Conservation (phyloP, 2,113 vertebrate species). For the Oncorhynchus nerka region DNA sequence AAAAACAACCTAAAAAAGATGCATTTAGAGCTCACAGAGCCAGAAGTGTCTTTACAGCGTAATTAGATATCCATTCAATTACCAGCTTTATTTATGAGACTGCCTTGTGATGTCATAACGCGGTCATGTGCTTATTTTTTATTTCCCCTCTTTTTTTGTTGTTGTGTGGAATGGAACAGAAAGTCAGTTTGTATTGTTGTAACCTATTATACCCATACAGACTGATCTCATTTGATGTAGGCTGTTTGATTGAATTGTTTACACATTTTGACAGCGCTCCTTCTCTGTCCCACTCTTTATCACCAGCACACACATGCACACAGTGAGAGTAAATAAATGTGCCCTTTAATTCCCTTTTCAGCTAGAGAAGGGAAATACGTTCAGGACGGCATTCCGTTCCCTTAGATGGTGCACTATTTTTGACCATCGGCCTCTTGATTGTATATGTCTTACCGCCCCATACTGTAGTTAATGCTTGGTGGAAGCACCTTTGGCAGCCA, state of each 20-base stretch:
- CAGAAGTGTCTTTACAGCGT: constrained; percentile 23
- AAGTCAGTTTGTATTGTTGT: background rate
- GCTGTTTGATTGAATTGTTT: background rate
- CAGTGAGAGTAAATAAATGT: background rate
- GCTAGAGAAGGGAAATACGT: constrained; percentile 68
- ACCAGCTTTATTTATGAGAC: constrained; percentile 30
- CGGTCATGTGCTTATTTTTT: background rate
- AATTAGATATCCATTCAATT: constrained; percentile 51
- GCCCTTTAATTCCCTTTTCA: constrained; percentile 84
- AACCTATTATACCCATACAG: background rate
- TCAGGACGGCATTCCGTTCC: background rate
- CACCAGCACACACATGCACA: background rate
- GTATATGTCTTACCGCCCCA: no score
- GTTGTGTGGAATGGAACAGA: background rate
- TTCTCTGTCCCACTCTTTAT: background rate
- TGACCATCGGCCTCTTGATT: no score
- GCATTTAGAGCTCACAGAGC: constrained; percentile 34
- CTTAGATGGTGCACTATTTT: no score
- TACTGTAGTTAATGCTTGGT: no score
- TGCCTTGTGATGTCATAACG: constrained; percentile 1
- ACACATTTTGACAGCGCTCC: background rate
- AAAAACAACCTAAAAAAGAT: constrained; percentile 31
- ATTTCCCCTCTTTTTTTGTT: background rate
- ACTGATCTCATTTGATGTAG: background rate
- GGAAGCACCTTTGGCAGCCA: no score